phyloP scores from a whole-genome alignment of 2,113 vertebrate species.

The Acanthisitta chloris region DNA sequence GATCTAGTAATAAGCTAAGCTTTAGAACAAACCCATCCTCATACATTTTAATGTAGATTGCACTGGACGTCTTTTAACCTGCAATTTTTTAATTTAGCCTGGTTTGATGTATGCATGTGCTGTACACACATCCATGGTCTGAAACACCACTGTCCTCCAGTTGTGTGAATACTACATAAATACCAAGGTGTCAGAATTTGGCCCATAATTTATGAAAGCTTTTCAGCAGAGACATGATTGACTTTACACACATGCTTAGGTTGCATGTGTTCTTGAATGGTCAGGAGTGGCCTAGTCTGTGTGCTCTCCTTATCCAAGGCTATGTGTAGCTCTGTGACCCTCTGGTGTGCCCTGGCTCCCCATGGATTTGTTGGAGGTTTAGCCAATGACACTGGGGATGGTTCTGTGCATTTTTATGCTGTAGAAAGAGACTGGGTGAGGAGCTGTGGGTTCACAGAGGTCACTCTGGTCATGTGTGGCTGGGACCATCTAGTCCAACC shows the following conservation, averaged over 20 bases:
- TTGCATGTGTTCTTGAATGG: accelerated
- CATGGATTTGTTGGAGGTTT: not conserved
- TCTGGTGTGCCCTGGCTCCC: accelerated
- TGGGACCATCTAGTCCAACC: not conserved
- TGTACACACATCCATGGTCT: not conserved
- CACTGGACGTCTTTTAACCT: not conserved
- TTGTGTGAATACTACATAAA: not conserved
- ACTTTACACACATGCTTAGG: not conserved
- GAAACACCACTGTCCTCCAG: not conserved
- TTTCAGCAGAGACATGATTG: not conserved
- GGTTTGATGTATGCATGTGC: not conserved
- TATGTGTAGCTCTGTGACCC: accelerated
- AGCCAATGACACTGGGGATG: accelerated
- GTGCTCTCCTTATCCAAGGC: not conserved
- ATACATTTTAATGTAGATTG: not conserved
- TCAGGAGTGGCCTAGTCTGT: not conserved
- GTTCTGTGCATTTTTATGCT: not conserved
- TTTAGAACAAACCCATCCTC: not conserved
- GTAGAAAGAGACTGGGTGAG: not conserved
- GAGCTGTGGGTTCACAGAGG: not conserved
- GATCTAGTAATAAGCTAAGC: conserved; percentile 11
- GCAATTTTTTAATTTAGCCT: not conserved
- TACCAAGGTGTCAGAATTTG: not conserved
- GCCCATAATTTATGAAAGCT: not conserved
- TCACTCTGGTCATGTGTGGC: accelerated